Conservation (phyloP, 2,113 vertebrate species). For the Ifrita kowaldi region DNA sequence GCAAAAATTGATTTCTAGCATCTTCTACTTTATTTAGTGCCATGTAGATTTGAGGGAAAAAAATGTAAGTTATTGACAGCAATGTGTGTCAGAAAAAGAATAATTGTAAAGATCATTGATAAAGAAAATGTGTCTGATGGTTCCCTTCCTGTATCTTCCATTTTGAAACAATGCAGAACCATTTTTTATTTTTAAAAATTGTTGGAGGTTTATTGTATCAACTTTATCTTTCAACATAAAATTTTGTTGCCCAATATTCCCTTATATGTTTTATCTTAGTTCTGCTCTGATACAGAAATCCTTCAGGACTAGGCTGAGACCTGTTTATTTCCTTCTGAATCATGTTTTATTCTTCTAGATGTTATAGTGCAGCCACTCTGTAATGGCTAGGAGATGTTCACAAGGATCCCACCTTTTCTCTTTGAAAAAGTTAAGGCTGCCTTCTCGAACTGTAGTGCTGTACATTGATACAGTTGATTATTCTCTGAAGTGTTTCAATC, state of each 20-base stretch:
- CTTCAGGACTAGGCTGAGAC: background rate
- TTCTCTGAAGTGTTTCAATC: background rate
- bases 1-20: background rate
- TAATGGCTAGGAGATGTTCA: background rate
- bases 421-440: background rate
- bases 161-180: background rate
- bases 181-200: background rate
- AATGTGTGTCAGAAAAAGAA: background rate
- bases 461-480: background rate
- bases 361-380: background rate
- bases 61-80: background rate
- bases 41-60: background rate
- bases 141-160: background rate
- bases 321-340: background rate
- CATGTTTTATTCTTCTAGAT: background rate
- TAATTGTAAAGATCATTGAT: background rate
- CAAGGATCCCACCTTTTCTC: background rate
- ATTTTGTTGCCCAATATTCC: background rate
- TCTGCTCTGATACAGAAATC: background rate
- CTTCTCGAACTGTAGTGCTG: background rate
- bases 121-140: background rate
- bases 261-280: background rate
- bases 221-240: background rate
- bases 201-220: background rate
- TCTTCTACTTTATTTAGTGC: background rate